Conservation (phyloP, 1,140 invertebrate genomes). For the Psix sp. region DNA sequence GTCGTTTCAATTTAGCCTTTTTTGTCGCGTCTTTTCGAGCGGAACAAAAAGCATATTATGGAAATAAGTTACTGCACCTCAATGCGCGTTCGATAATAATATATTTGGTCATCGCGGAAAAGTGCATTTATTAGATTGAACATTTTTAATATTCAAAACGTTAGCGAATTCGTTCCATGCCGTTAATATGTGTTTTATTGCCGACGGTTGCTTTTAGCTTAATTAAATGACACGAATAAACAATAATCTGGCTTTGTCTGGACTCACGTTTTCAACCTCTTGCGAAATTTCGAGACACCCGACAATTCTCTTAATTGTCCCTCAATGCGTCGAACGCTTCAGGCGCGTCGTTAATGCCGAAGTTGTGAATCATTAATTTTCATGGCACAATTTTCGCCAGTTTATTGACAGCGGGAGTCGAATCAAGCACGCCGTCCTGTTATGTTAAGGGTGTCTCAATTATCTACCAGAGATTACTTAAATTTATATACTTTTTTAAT, state of each 20-base stretch:
- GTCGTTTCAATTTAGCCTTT: background rate
- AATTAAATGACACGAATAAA: slow-evolving; percentile 34
- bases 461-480: background rate
- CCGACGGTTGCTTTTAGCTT: slow-evolving; percentile 31
- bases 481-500: too few species aligned
- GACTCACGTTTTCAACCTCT: background rate
- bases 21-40: slow-evolving; percentile 16
- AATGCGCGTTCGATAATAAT: slow-evolving; percentile 16
- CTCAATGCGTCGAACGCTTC: slow-evolving; percentile 30
- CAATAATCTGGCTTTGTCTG: slow-evolving; percentile 10
- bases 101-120: slow-evolving; percentile 24
- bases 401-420: slow-evolving; percentile 37
- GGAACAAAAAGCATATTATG: slow-evolving; percentile 29
- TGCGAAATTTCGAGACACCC: slow-evolving; percentile 23
- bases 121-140: slow-evolving; percentile 23
- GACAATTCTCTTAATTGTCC: slow-evolving; percentile 49
- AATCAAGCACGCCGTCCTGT: slow-evolving; percentile 21
- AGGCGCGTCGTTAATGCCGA: slow-evolving; percentile 27
- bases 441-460: slow-evolving; percentile 1
- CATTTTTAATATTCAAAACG: slow-evolving; percentile 24
- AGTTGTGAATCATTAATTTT: slow-evolving; percentile 52
- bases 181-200: slow-evolving; percentile 17
- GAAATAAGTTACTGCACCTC: slow-evolving; percentile 37
- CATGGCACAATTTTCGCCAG: slow-evolving; percentile 39
- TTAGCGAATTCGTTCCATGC: background rate